phyloP scores from a whole-genome alignment of 2,113 vertebrate genomes.

The Scomber japonicus region DNA sequence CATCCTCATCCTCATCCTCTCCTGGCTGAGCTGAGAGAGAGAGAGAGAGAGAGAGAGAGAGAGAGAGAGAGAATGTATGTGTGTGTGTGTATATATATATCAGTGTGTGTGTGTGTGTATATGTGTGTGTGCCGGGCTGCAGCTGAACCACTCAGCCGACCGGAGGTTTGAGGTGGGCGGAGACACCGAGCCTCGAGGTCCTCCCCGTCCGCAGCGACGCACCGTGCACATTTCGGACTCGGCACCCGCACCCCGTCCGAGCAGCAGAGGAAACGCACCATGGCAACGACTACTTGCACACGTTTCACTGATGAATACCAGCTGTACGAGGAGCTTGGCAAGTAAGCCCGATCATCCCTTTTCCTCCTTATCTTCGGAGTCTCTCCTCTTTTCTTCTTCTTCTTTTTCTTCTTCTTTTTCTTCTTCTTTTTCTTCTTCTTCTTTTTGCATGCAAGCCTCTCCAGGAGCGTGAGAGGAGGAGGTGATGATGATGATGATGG shows the following conservation, averaged over 20 bases:
- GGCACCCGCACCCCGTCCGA: conserved; percentile 49
- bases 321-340: conserved; percentile 97
- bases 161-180: conserved; percentile 73
- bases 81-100: background rate
- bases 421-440: too few relatives aligned
- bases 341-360: conserved; percentile 90
- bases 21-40: conserved; percentile 17
- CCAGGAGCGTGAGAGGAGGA: background rate
- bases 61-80: too few relatives aligned
- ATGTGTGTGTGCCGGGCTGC: conserved; percentile 18
- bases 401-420: too few relatives aligned
- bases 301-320: conserved; percentile 96
- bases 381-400: background rate
- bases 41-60: too few relatives aligned
- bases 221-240: conserved; percentile 52
- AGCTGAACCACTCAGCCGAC: conserved; percentile 49
- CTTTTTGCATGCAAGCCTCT: conserved; percentile 39
- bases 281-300: conserved; percentile 94
- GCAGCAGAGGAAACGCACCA: conserved; percentile 74
- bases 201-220: conserved; percentile 67
- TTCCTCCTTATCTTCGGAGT: background rate
- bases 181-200: conserved; percentile 58
- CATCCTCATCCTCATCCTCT: too few relatives aligned
- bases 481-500: too few relatives aligned
- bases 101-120: background rate